Percentiles rank a stretch among this genome's conserved stretches.
These are phyloP conservation scores for Pardalotus punctatus DNA, from an alignment of 2,113 vertebrate genomes.

Conservation along the genomic window DNA sequence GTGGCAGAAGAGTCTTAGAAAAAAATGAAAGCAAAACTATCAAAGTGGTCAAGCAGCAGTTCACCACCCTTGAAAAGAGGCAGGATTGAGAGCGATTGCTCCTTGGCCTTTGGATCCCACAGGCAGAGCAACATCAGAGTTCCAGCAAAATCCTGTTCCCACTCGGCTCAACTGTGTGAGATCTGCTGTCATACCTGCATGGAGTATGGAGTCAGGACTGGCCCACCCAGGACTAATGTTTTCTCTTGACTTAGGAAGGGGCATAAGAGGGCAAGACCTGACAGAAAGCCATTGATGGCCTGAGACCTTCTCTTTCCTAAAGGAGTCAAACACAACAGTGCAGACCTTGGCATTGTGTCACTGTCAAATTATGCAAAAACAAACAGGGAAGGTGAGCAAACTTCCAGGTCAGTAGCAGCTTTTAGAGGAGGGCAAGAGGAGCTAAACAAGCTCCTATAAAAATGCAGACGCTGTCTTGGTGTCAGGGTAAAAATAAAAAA, in stretches of 20 bases:
- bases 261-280: neutral
- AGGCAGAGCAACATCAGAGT: neutral
- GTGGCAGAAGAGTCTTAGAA: neutral
- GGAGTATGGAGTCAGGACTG: neutral
- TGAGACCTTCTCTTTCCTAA: neutral
- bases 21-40: neutral
- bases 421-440: neutral
- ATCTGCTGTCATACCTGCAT: neutral
- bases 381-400: neutral
- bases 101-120: neutral
- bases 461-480: neutral
- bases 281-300: fast-evolving
- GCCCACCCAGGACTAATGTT: neutral
- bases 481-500: neutral
- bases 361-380: neutral
- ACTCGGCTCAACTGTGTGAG: neutral
- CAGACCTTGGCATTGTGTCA: neutral
- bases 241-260: neutral
- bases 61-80: neutral
- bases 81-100: neutral
- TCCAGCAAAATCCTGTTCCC: neutral
- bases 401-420: neutral
- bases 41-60: neutral
- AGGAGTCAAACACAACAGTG: neutral
- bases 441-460: neutral